Evolutionary conservation across 2,797 vertebrate species (phyloP).

Genomic region (Amblyraja radiata): DNA sequence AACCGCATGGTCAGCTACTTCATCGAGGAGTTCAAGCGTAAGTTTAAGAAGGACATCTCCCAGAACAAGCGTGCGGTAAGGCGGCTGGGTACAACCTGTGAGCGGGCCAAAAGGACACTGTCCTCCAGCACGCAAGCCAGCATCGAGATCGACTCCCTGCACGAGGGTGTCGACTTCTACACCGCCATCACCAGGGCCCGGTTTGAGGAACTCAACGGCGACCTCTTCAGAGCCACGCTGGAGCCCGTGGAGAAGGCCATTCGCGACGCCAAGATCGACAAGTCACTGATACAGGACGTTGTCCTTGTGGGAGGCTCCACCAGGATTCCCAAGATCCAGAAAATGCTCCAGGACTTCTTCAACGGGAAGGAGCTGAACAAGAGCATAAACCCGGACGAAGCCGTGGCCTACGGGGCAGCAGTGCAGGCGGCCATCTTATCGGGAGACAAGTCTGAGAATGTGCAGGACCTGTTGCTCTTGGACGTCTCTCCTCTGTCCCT

Average conservation of each 20-base stretch:
- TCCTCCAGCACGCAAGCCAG: slow-evolving; percentile 83
- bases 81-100: slow-evolving; percentile 79
- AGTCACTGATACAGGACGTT: slow-evolving; percentile 74
- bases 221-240: slow-evolving; percentile 82
- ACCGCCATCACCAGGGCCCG: slow-evolving; percentile 84
- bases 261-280: slow-evolving; percentile 79
- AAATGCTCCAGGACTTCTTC: slow-evolving; percentile 83
- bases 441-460: slow-evolving; percentile 84
- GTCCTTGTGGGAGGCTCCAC: slow-evolving; percentile 86
- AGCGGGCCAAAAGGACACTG: slow-evolving; percentile 80
- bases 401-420: slow-evolving; percentile 79
- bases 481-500: slow-evolving; percentile 80
- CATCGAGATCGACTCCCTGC: slow-evolving; percentile 80
- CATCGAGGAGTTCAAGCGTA: slow-evolving; percentile 84
- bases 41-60: slow-evolving; percentile 79
- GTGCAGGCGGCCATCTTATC: slow-evolving; percentile 86
- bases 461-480: slow-evolving; percentile 81
- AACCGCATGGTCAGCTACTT: slow-evolving; percentile 85
- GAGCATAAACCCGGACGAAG: slow-evolving; percentile 87
- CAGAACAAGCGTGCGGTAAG: slow-evolving; percentile 81
- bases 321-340: slow-evolving; percentile 87
- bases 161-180: slow-evolving; percentile 85
- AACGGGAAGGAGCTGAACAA: slow-evolving; percentile 86
- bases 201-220: slow-evolving; percentile 83
- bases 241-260: slow-evolving; percentile 83